These are phyloP conservation scores for Pelochelys cantorii DNA, from an alignment of 2,797 vertebrate species.

Conservation along the genomic window DNA sequence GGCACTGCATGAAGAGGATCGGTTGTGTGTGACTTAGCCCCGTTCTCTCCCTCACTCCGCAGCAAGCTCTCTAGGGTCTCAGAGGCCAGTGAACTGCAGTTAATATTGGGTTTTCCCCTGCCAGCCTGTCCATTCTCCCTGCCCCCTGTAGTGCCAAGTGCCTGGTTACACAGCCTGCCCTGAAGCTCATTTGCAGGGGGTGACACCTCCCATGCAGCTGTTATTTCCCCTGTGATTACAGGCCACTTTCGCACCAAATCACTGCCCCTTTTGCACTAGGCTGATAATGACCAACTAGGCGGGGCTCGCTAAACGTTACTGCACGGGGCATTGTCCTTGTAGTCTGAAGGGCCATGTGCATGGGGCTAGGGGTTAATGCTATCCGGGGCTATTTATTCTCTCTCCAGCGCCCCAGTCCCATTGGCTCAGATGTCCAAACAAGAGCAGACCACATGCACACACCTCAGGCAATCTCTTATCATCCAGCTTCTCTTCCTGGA, in stretches of 20 bases:
- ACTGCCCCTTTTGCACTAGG: conserved; percentile 33
- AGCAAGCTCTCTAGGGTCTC: not conserved
- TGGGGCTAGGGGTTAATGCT: not conserved
- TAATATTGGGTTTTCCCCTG: conserved; percentile 18
- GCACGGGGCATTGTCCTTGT: conserved; percentile 47
- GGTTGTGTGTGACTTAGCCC: not conserved
- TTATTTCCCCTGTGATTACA: not conserved
- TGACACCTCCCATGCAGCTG: conserved; percentile 9
- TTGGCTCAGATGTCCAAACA: conserved; percentile 17
- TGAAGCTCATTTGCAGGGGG: not conserved
- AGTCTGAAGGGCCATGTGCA: conserved; percentile 3
- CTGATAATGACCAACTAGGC: conserved; percentile 21
- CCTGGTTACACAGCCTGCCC: not conserved
- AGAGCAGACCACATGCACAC: not conserved
- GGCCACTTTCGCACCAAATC: conserved; percentile 12
- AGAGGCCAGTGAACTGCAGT: not conserved
- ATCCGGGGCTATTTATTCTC: conserved; percentile 32
- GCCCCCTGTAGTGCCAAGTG: not conserved
- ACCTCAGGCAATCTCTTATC: not conserved
- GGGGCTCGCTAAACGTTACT: not conserved
- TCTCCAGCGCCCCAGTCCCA: conserved; percentile 23
- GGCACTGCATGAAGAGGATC: not conserved
- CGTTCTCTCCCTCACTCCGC: not conserved
- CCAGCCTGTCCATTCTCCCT: conserved; percentile 7
- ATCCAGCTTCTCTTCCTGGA: not conserved